Evolutionary conservation across 64 coral and sea anemone genomes (phyloP).

Genomic region (Cladopsammia gracilis): DNA sequence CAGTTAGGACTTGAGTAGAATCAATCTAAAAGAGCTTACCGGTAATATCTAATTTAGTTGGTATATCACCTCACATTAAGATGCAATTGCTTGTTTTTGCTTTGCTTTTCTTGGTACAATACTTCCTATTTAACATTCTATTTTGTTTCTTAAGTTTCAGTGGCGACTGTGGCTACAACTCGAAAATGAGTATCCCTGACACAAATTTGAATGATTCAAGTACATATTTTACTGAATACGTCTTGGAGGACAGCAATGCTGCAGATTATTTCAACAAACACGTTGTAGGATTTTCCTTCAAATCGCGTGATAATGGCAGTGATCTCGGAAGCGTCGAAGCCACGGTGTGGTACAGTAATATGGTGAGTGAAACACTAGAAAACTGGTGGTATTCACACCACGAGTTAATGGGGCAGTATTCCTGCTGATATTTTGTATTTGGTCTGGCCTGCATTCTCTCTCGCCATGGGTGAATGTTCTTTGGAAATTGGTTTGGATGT

Average conservation of each 20-base stretch:
- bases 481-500: no score
- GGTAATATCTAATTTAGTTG: no score
- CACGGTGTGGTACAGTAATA: slow-evolving; percentile 60
- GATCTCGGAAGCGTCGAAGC: neutral
- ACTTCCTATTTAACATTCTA: no score
- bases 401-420: neutral
- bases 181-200: neutral
- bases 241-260: slow-evolving; percentile 53
- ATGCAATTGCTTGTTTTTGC: no score
- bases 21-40: no score
- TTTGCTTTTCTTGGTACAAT: no score
- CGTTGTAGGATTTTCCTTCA: slow-evolving; percentile 61
- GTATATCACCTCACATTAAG: no score
- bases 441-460: no score
- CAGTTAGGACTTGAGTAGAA: no score
- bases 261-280: slow-evolving; percentile 64
- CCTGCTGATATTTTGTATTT: no score
- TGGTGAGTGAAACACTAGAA: neutral
- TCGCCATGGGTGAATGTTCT: no score
- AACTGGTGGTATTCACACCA: neutral
- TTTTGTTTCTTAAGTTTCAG: neutral
- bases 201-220: slow-evolving; percentile 11
- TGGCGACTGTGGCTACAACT: neutral
- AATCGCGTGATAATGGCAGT: neutral
- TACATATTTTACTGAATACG: slow-evolving; percentile 49